Conservation (phyloP, 30 jellyfish, hydroid and myxozoan genomes). For the Aurelia aurita region DNA sequence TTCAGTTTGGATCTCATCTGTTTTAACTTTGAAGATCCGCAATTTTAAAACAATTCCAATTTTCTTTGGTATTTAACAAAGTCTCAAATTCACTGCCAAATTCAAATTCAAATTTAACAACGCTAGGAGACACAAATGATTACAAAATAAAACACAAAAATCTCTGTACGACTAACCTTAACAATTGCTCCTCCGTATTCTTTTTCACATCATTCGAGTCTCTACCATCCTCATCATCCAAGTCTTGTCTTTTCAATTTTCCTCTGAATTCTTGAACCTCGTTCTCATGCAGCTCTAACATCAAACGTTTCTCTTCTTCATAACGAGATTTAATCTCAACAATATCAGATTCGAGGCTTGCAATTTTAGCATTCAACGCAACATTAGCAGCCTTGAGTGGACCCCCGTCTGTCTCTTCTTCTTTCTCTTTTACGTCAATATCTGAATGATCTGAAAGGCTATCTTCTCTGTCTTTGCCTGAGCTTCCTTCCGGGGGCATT, state of each 20-base stretch:
- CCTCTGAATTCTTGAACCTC: background rate
- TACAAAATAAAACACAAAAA: background rate
- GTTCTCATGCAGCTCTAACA: constrained; percentile 13
- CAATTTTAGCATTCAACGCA: constrained; percentile 45
- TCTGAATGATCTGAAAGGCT: constrained; percentile 67
- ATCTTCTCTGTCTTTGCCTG: constrained; percentile 73
- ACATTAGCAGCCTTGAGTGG: constrained; percentile 15
- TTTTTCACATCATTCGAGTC: background rate
- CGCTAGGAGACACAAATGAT: background rate
- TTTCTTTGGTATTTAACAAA: no score
- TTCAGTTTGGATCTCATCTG: no score
- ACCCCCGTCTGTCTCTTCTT: constrained; percentile 23
- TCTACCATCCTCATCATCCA: constrained; percentile 32
- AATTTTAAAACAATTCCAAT: no score
- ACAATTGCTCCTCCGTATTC: background rate
- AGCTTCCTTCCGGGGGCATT: constrained; percentile 93
- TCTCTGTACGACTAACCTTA: no score
- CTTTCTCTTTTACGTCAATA: constrained; percentile 38
- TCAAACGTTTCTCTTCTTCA: constrained; percentile 31
- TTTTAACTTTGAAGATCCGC: no score
- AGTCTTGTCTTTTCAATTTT: constrained; percentile 1
- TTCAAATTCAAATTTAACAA: no score
- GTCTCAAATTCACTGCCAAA: no score
- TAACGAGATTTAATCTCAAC: constrained; percentile 22
- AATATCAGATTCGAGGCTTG: constrained; percentile 69